Base-by-base conservation (phyloP, 1,140 invertebrate genomes). In the Drosophila sp. region DNA sequence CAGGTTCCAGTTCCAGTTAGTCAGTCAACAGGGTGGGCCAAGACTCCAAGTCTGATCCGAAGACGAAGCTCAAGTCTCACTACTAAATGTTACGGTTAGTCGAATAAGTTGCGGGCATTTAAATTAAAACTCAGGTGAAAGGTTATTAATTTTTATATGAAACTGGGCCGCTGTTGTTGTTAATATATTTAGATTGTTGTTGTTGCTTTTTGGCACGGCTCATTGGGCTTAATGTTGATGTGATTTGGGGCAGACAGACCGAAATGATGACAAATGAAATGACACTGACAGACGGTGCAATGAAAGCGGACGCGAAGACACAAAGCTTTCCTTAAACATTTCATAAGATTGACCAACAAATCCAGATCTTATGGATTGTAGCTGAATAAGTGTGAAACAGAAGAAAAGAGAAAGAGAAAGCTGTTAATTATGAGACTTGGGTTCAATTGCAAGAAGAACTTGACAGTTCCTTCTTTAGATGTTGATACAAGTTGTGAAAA, bases 41-140 rank as follows among this genome's bases (percentile, higher is more conserved):
- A 16, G 9, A 25, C 40, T 72, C 65, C 11, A 51, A 45, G 27
- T n/a, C 5, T 29, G 43, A 8, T 7, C 43, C 25, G 18, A n/a
- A 40, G 16, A 8, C 4, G 21, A 14, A 11, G 48, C 29, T 9
- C n/a, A 13, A 34, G 21, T 43, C 43, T 25, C n/a, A 27, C 29
- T 46, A 40, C 16, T 40, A 59, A 61, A 59, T 61, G 64, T 40
- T 67, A 76, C 41, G 72, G 57, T 62, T 73, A 53, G 63, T 29
- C 61, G 57, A 50, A 67, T 76, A 67, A 72, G 80, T 77, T 45
- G 75, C 70, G 82, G 54, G 78, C 80, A 72, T 89, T 89, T 83
- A 80, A 89, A 80, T 89, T 89, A 89, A 89, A 89, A 84, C 70
- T 71, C 84, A 83, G 83, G 84, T 83, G 83, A 89, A 89, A 89